phyloP scores from a whole-genome alignment of 2,888 invertebrate species.

The Caenorhabditis sp. region DNA sequence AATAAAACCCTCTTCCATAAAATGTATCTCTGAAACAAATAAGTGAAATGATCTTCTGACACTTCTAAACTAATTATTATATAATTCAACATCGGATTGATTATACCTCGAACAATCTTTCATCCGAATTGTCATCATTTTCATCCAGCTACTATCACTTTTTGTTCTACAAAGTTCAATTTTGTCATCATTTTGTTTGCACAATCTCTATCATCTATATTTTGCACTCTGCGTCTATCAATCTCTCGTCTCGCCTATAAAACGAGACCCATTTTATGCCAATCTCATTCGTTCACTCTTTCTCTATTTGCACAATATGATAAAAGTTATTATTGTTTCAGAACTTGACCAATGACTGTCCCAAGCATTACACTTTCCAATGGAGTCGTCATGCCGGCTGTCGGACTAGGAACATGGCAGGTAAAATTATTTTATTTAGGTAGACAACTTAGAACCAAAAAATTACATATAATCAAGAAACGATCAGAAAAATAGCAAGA shows the following conservation, averaged over 20 bases:
- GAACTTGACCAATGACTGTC: slow-evolving; percentile 21
- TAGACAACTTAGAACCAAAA: too few species aligned
- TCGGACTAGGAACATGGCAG: slow-evolving; percentile 63
- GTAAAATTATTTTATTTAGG: too few species aligned
- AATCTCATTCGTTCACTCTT: too few species aligned
- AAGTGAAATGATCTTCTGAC: too few species aligned
- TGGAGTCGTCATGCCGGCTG: slow-evolving; percentile 58
- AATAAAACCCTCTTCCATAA: too few species aligned
- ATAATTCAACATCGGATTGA: too few species aligned
- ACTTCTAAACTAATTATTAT: too few species aligned
- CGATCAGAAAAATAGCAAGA: too few species aligned
- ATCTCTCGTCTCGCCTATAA: background rate
- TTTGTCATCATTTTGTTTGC: background rate
- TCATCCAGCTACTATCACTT: background rate
- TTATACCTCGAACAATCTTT: too few species aligned
- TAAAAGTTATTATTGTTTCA: background rate
- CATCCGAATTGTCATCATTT: background rate
- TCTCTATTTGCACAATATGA: background rate
- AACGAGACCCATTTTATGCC: too few species aligned
- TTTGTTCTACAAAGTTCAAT: background rate
- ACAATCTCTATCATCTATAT: background rate
- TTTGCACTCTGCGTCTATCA: background rate
- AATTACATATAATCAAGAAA: too few species aligned
- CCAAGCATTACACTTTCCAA: slow-evolving; percentile 54
- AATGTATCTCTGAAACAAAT: too few species aligned